Conservation (phyloP, 2,888 invertebrate genomes). For the Teleiodes luculella region DNA sequence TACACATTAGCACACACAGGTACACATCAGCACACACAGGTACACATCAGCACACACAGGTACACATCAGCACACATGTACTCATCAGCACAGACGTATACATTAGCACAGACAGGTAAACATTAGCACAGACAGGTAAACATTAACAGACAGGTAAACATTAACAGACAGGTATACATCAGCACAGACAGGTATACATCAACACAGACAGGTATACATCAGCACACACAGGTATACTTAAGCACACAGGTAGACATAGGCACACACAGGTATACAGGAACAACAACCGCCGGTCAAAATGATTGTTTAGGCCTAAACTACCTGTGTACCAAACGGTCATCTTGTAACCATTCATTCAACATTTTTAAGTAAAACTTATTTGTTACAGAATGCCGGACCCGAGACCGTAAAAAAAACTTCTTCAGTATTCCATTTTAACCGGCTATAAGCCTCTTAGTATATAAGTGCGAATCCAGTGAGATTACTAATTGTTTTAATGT, state of each 20-base stretch:
- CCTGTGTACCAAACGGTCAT: no score
- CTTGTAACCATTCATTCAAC: no score
- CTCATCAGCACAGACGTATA: slow-evolving; percentile 60
- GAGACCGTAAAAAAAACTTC: slow-evolving; percentile 40
- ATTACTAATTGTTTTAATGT: slow-evolving; percentile 12
- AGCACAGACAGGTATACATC: slow-evolving; percentile 78
- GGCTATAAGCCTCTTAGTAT: not conserved
- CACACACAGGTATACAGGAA: no score
- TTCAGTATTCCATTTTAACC: slow-evolving; percentile 12
- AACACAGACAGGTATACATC: slow-evolving; percentile 76
- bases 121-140: slow-evolving; percentile 75
- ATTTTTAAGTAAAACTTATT: slow-evolving; percentile 20
- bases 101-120: slow-evolving; percentile 80
- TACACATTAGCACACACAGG: slow-evolving; percentile 41
- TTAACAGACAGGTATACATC: no score
- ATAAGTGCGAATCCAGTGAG: slow-evolving; percentile 17
- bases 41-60: slow-evolving; percentile 76
- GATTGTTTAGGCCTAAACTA: no score
- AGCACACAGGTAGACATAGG: no score
- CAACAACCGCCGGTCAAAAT: no score
- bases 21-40: slow-evolving; percentile 80
- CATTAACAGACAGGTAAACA: no score
- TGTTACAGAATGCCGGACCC: slow-evolving; percentile 69
- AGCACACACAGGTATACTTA: no score
- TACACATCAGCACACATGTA: slow-evolving; percentile 42